These are phyloP conservation scores for Orchesella flavescens DNA, from an alignment of 2,888 invertebrate genomes.

Conservation along the genomic window DNA sequence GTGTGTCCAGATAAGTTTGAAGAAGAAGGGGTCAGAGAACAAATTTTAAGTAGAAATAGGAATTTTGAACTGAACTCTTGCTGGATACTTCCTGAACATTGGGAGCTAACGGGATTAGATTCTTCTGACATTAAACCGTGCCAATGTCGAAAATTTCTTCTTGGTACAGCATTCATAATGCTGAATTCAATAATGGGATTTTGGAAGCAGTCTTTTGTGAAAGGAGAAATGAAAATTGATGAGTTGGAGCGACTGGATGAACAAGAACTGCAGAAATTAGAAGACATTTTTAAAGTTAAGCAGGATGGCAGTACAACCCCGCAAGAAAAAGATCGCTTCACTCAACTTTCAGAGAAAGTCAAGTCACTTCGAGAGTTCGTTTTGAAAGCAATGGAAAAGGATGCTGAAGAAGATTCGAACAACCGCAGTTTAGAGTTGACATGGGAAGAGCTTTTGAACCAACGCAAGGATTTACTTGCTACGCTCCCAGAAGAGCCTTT, in stretches of 20 bases:
- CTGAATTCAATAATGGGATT: constrained; percentile 15
- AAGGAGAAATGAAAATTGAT: background rate
- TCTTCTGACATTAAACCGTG: background rate
- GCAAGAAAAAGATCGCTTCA: background rate
- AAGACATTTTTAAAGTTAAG: background rate
- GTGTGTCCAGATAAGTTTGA: constrained; percentile 50
- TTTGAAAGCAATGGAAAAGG: background rate
- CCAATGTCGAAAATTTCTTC: constrained; percentile 53
- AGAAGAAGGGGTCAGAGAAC: constrained; percentile 8
- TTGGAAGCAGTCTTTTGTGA: constrained; percentile 31
- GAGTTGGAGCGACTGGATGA: background rate
- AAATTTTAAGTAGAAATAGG: constrained; percentile 11
- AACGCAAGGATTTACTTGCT: background rate
- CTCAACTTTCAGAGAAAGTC: background rate
- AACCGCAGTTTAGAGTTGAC: background rate
- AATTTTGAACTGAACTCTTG: constrained; percentile 6
- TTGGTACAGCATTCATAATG: constrained; percentile 46
- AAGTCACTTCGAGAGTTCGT: constrained; percentile 15
- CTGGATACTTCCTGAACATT: constrained; percentile 56
- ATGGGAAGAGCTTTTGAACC: background rate
- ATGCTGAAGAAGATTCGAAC: background rate
- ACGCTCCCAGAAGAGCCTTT: background rate
- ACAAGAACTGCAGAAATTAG: background rate
- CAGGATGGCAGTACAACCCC: background rate
- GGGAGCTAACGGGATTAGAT: constrained; percentile 26